These are phyloP conservation scores for Cryptoleucopteryx plumbea DNA, from an alignment of 2,113 vertebrate species.

Conservation along the genomic window DNA sequence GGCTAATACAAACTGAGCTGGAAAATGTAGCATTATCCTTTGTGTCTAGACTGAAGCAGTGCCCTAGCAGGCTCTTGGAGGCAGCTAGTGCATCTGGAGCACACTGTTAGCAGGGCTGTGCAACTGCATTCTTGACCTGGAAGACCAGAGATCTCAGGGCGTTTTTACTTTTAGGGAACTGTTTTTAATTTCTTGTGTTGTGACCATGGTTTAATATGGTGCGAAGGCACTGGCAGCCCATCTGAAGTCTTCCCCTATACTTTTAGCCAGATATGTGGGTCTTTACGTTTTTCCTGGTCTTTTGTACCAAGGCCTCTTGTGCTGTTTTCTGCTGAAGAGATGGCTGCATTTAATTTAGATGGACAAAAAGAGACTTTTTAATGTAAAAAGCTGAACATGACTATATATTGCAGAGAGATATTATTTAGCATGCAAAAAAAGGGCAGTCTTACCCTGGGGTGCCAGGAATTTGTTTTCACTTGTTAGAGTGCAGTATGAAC, in stretches of 20 bases:
- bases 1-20: neutral
- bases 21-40: neutral
- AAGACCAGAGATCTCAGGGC: neutral
- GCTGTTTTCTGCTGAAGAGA: neutral
- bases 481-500: neutral
- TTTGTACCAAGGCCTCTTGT: neutral
- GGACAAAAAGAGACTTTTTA: neutral
- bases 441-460: neutral
- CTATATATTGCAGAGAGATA: neutral
- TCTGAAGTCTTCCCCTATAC: neutral
- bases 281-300: neutral
- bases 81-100: neutral
- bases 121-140: neutral
- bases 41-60: neutral
- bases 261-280: neutral
- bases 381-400: neutral
- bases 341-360: neutral
- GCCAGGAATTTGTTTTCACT: neutral
- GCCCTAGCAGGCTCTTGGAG: neutral
- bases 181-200: neutral
- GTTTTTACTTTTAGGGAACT: neutral
- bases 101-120: neutral
- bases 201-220: neutral
- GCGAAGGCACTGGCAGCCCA: fast-evolving
- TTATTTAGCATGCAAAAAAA: neutral